A percentile compares a stretch with the other conserved stretches of the same genome.
Conservation (phyloP, 92 coral and sea anemone species). For the Galaxea fascicularis region DNA sequence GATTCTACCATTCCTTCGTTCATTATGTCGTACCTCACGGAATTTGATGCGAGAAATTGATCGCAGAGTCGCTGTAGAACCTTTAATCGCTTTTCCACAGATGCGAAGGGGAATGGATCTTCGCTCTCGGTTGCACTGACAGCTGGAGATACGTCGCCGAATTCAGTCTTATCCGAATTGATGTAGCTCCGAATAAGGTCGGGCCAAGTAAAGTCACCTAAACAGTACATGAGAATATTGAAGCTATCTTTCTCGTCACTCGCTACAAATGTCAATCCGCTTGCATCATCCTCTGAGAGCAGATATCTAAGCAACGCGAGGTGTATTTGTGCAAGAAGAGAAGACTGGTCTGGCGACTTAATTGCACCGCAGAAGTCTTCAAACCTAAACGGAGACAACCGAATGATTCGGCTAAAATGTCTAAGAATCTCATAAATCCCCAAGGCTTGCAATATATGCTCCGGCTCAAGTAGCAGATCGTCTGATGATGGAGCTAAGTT, state of each 20-base stretch:
- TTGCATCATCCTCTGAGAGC: conserved; percentile 95
- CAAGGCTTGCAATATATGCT: conserved; percentile 83
- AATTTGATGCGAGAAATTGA: conserved; percentile 90
- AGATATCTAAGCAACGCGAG: conserved; percentile 84
- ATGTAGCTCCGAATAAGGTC: conserved; percentile 90
- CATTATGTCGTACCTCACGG: conserved; percentile 92
- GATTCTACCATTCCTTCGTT: conserved; percentile 97
- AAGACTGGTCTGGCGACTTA: conserved; percentile 81
- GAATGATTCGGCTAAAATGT: conserved; percentile 87
- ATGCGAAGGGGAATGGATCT: conserved; percentile 83
- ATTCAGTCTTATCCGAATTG: conserved; percentile 83
- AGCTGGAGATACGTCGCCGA: conserved; percentile 73
- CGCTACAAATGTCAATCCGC: conserved; percentile 92
- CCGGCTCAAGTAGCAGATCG: conserved; percentile 85
- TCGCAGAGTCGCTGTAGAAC: conserved; percentile 94
- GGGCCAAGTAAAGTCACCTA: conserved; percentile 98
- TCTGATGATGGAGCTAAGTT: conserved; percentile 91
- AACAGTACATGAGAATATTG: conserved; percentile 83
- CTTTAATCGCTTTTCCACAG: conserved; percentile 78
- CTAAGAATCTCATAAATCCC: conserved; percentile 94
- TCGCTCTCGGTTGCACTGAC: conserved; percentile 65
- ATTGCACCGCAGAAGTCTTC: conserved; percentile 97
- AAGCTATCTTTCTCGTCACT: conserved; percentile 98
- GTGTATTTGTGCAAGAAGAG: conserved; percentile 91
- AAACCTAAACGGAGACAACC: conserved; percentile 93